A percentile compares a stretch with the other conserved stretches of the same genome.
These are phyloP conservation scores for Morpho deidamia DNA, from an alignment of 2,888 invertebrate species.

Conservation along the genomic window DNA sequence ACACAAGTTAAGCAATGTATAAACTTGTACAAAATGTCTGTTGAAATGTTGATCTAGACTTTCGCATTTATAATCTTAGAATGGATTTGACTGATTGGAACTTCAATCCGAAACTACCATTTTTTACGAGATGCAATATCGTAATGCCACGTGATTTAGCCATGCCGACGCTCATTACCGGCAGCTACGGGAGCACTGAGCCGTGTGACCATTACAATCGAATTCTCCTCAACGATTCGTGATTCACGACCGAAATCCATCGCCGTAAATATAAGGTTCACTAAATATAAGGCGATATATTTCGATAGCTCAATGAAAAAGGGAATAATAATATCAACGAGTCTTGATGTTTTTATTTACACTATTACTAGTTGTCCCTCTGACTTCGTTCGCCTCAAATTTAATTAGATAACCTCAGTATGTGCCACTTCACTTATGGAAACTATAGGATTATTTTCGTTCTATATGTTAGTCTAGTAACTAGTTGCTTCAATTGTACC, in stretches of 20 bases:
- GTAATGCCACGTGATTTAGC: conserved; percentile 29
- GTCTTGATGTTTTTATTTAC: too few relatives aligned
- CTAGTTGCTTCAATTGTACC: too few relatives aligned
- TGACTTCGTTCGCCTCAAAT: too few relatives aligned
- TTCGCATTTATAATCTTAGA: too few relatives aligned
- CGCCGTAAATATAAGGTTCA: conserved; percentile 4
- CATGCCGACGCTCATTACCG: conserved; percentile 58
- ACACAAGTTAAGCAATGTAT: conserved; percentile 90
- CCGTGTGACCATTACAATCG: conserved; percentile 58
- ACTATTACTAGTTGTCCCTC: too few relatives aligned
- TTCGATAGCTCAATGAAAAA: too few relatives aligned
- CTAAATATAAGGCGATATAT: conserved; percentile 6
- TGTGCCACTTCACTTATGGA: too few relatives aligned
- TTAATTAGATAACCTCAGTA: too few relatives aligned
- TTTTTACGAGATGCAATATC: conserved; percentile 17
- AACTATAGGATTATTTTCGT: not conserved
- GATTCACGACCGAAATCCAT: conserved; percentile 55
- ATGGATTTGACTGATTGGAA: not conserved
- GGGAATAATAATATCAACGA: too few relatives aligned
- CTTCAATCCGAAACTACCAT: not conserved
- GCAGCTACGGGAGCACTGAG: conserved; percentile 44
- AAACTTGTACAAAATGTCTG: too few relatives aligned
- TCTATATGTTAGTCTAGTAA: not conserved
- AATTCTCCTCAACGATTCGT: conserved; percentile 62
- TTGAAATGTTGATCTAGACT: too few relatives aligned